These are phyloP conservation scores for Carassius auratus DNA, from an alignment of 2,113 vertebrate genomes.

Conservation along the genomic window DNA sequence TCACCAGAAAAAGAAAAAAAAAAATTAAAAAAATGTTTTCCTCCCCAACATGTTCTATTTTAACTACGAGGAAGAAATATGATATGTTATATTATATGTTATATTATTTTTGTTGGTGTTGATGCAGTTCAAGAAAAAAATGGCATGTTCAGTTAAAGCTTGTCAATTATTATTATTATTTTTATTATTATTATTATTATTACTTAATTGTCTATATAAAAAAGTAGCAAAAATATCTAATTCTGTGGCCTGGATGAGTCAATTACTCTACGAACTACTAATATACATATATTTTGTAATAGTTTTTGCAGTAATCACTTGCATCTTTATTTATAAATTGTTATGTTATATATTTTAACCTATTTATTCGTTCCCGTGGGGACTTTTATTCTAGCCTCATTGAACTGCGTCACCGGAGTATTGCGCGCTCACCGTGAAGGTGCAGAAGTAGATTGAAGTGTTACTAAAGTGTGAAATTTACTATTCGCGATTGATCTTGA, in stretches of 20 bases:
- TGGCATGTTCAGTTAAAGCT: no score
- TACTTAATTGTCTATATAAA: not conserved
- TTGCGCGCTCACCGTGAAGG: constrained; percentile 10
- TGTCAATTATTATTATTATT: not conserved
- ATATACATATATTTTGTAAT: no score
- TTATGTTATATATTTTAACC: not conserved
- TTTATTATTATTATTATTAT: not conserved
- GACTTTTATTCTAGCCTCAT: constrained; percentile 37
- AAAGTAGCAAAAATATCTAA: not conserved
- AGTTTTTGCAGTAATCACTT: not conserved
- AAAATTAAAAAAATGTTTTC: not conserved
- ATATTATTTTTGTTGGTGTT: not conserved
- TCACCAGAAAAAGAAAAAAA: not conserved
- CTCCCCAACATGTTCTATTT: not conserved
- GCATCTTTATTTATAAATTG: not conserved
- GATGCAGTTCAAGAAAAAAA: not conserved
- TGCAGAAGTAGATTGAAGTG: not conserved
- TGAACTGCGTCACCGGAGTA: not conserved
- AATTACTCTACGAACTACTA: not conserved
- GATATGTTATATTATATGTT: not conserved
- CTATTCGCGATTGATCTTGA: not conserved
- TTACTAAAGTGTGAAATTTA: not conserved
- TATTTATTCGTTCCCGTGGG: not conserved
- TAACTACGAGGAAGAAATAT: not conserved
- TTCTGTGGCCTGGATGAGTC: not conserved